Evolutionary conservation across 1,140 invertebrate species (phyloP).

Genomic region (Apis laboriosa): DNA sequence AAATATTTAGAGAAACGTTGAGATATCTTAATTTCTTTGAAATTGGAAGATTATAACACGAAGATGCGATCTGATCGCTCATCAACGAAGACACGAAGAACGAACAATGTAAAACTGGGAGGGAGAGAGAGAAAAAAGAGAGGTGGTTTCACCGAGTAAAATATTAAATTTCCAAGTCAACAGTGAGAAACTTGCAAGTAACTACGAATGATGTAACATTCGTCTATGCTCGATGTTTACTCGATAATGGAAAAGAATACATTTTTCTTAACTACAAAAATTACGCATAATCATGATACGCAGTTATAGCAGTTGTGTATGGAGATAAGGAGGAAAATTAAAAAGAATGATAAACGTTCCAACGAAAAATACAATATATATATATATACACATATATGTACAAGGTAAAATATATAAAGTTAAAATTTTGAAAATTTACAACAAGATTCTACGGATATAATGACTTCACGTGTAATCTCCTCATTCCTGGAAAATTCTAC

Average conservation of each 20-base stretch:
- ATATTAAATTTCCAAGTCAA: conserved; percentile 8
- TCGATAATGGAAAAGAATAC: neutral
- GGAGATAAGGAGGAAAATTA: too few relatives aligned
- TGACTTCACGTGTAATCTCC: too few relatives aligned
- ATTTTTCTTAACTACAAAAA: neutral
- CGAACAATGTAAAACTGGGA: neutral
- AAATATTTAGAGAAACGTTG: neutral
- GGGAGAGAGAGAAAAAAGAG: too few relatives aligned
- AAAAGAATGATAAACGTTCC: too few relatives aligned
- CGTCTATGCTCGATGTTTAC: neutral
- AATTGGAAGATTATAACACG: neutral
- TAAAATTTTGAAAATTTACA: too few relatives aligned
- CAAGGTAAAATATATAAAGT: too few relatives aligned
- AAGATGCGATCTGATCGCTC: neutral
- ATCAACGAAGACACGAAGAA: neutral
- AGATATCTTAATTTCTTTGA: neutral
- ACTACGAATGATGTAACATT: neutral
- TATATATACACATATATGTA: too few relatives aligned
- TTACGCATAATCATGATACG: too few relatives aligned
- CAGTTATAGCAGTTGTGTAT: too few relatives aligned
- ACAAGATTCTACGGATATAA: too few relatives aligned
- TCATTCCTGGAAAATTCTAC: too few relatives aligned
- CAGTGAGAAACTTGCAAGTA: neutral
- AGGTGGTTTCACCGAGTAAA: neutral
- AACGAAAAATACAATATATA: too few relatives aligned